phyloP scores from a whole-genome alignment of 2,113 vertebrate species.

The Laticauda laticaudata region DNA sequence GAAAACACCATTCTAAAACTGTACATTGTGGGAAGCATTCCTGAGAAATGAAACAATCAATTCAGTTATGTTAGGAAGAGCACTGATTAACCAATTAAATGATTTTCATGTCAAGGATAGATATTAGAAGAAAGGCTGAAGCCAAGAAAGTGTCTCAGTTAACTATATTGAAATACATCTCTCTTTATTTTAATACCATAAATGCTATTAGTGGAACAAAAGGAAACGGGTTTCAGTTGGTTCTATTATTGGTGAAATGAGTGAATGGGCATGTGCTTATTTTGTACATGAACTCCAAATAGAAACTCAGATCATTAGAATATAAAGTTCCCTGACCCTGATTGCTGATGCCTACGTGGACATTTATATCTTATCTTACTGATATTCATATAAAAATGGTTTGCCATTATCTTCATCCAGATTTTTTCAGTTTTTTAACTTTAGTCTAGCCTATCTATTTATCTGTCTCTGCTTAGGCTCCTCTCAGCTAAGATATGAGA shows the following conservation, averaged over 20 bases:
- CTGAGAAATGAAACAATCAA: neutral
- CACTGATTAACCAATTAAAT: neutral
- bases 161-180: neutral
- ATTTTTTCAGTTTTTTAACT: neutral
- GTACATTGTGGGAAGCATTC: neutral
- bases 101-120: neutral
- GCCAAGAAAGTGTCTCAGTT: neutral
- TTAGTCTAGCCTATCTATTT: neutral
- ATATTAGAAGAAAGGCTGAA: neutral
- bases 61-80: neutral
- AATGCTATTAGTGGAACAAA: neutral
- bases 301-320: neutral
- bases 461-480: neutral
- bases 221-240: neutral
- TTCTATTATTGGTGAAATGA: neutral
- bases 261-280: neutral
- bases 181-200: neutral
- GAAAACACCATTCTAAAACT: neutral
- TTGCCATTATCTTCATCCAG: neutral
- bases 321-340: neutral
- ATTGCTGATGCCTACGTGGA: neutral
- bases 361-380: neutral
- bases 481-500: neutral
- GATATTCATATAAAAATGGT: neutral
- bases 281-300: neutral